These are phyloP conservation scores for Gulo gulo DNA, from an alignment of 2,113 vertebrate genomes.

Conservation along the genomic window DNA sequence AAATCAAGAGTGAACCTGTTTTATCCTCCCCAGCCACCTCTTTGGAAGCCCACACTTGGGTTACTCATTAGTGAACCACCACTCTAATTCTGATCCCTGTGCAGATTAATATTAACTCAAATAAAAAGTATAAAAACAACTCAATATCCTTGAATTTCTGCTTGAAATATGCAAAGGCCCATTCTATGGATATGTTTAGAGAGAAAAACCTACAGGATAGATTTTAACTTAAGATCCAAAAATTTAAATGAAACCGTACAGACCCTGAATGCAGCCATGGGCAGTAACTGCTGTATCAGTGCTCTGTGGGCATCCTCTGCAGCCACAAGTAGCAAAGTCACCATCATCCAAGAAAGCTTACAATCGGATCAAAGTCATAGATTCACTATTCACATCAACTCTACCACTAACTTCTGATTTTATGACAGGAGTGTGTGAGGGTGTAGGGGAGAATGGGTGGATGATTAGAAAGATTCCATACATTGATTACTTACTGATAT, in stretches of 20 bases:
- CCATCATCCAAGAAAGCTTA: not conserved
- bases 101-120: not conserved
- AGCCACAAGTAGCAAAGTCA: not conserved
- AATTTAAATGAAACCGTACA: not conserved
- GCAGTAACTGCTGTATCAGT: not conserved
- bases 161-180: not conserved
- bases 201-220: not conserved
- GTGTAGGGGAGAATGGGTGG: not conserved
- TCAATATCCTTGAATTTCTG: not conserved
- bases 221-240: constrained; percentile 15
- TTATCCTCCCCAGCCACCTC: not conserved
- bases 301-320: not conserved
- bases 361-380: not conserved
- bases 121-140: not conserved
- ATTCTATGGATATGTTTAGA: not conserved
- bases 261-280: not conserved
- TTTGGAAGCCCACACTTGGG: not conserved
- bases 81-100: not conserved
- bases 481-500: not conserved
- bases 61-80: not conserved
- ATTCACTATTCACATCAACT: not conserved
- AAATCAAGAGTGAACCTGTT: not conserved
- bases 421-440: not conserved
- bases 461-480: not conserved
- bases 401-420: not conserved